Conservation (phyloP, 35 echinoderm and acorn worm species). For the Chiridota heheva region DNA sequence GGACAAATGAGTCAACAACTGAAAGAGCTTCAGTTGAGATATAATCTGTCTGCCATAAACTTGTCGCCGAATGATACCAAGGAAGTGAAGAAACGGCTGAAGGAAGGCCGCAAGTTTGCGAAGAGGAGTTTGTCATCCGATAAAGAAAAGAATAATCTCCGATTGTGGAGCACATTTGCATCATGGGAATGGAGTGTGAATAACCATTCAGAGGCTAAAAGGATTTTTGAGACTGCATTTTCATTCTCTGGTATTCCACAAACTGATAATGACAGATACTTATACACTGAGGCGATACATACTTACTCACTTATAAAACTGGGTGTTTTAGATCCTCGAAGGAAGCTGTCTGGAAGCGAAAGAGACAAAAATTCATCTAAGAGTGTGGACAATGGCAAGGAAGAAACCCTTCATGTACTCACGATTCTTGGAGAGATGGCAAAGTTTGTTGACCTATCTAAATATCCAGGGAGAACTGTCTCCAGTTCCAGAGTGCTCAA, state of each 20-base stretch:
- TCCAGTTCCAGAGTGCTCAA: conserved; percentile 63
- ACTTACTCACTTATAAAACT: conserved; percentile 62
- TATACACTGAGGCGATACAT: conserved; percentile 38
- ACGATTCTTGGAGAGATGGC: conserved; percentile 67
- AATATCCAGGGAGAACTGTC: conserved; percentile 21
- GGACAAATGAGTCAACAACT: neutral
- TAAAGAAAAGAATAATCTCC: conserved; percentile 75
- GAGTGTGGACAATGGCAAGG: neutral
- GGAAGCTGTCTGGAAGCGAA: neutral
- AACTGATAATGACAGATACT: conserved; percentile 17
- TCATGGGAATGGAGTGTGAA: conserved; percentile 72
- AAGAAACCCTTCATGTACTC: conserved; percentile 56
- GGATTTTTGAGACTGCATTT: conserved; percentile 77
- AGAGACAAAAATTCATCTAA: too few species aligned
- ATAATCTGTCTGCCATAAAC: conserved; percentile 25
- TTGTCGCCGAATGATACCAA: conserved; percentile 13
- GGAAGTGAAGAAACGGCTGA: conserved; percentile 49
- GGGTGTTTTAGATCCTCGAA: neutral
- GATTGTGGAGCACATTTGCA: conserved; percentile 74
- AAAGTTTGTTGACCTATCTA: conserved; percentile 46
- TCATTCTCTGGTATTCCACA: conserved; percentile 46
- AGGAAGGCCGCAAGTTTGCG: conserved; percentile 74
- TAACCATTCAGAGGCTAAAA: conserved; percentile 58
- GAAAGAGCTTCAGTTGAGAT: conserved; percentile 36
- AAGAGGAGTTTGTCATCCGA: conserved; percentile 67